Evolutionary conservation across 2,888 invertebrate genomes (phyloP), one percentile per base, ranked within the genome.

Genomic region (Pristionchus entomophagus): DNA sequence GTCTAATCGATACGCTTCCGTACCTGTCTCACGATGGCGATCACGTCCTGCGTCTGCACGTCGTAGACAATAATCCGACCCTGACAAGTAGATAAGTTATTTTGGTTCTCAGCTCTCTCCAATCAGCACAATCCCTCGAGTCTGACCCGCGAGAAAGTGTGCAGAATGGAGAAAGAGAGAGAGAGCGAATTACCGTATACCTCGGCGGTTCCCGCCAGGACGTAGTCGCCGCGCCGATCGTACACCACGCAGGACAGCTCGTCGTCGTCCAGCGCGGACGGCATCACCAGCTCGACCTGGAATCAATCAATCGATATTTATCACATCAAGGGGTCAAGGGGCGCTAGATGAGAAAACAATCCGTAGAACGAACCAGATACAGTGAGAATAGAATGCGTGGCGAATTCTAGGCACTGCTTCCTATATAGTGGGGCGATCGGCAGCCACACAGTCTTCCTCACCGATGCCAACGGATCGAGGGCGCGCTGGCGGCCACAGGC

Each of bases 171-270:
- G 5, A 22, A 22, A 22, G 8, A 8, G 59, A n/a, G 26, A 73
- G 26, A n/a, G 14, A 22, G 12, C 45, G 29, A 4, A 0, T 26
- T 26, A 59, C 59, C 19, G 59, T 22, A 5, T 29, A 90, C 99
- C 94, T 97, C 97, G 2, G 97, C 97, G 95, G 99, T 99, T 84
- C 99, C 99, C 0, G 98, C 97, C 94, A 97, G 98, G 53, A 99
- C 96, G 94, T 97, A 95, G 90, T 97, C 96, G 3, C 99, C 99
- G 92, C 98, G 95, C 86, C 98, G 95, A 94, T 99, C 97, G 94
- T 98, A 99, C 0, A 98, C 97, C n/a, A 97, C 98, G 87, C 97
- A 97, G 91, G 99, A 97, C 26, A 89, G 86, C 6, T 87, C 69
- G 26, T 89, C 89, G 35, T 89, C 89, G 8, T 87, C 84, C 59